phyloP scores from a whole-genome alignment of 2,797 vertebrate species.

The Hippopotamyrus pictus region DNA sequence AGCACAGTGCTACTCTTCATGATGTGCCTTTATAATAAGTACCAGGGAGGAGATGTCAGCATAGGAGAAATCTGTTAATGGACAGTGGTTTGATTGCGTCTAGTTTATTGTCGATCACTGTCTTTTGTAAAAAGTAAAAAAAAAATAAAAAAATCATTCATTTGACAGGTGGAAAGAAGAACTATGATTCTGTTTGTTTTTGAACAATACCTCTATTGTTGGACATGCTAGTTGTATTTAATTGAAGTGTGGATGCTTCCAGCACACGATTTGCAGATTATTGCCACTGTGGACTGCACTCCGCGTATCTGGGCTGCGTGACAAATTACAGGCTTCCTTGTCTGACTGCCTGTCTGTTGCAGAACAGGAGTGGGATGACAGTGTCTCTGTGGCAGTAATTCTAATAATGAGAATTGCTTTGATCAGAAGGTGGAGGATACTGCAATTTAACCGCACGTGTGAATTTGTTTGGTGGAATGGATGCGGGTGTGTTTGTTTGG shows the following conservation, averaged over 20 bases:
- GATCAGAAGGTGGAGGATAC: background rate
- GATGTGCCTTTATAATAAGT: slow-evolving; percentile 10
- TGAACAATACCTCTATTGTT: slow-evolving; percentile 11
- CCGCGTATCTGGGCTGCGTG: background rate
- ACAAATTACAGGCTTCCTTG: background rate
- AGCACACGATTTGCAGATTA: slow-evolving; percentile 13
- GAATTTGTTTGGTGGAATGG: background rate
- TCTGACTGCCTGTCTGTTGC: background rate
- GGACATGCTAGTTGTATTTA: slow-evolving; percentile 12
- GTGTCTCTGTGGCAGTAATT: background rate
- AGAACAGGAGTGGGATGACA: background rate
- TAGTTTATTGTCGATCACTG: background rate
- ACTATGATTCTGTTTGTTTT: background rate
- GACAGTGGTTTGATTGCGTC: slow-evolving; percentile 13
- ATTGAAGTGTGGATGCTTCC: background rate
- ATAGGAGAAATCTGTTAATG: background rate
- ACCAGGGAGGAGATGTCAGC: slow-evolving; percentile 11
- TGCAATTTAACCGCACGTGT: background rate
- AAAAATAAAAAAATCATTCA: slow-evolving; percentile 11
- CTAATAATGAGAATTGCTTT: background rate
- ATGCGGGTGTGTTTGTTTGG: background rate
- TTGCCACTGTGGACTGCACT: background rate
- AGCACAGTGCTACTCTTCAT: background rate
- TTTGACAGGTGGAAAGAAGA: background rate
- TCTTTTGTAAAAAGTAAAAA: slow-evolving; percentile 2